phyloP scores from a whole-genome alignment of 2,797 vertebrate genomes.

The Danio jaintianensis region DNA sequence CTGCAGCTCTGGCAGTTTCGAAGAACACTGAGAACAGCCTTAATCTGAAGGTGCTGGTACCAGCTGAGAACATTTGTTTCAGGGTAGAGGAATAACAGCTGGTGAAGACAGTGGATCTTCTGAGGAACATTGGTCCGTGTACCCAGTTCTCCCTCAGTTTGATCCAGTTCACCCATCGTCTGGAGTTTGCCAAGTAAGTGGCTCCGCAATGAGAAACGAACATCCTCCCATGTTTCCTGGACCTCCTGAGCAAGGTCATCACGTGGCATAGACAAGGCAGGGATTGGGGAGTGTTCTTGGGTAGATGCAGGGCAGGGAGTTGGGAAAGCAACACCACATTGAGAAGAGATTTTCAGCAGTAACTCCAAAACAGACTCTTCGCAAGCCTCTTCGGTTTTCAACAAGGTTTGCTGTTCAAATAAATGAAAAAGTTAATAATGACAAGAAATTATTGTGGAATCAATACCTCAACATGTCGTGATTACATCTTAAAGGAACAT shows the following conservation, averaged over 20 bases:
- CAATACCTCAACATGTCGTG: not conserved
- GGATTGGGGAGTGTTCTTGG: constrained; percentile 57
- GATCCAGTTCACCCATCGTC: constrained; percentile 71
- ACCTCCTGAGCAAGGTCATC: constrained; percentile 83
- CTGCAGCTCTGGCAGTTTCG: constrained; percentile 75
- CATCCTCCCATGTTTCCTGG: constrained; percentile 87
- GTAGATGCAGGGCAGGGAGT: constrained; percentile 73
- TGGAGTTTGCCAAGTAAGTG: constrained; percentile 85
- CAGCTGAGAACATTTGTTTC: constrained; percentile 85
- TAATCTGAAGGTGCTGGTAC: constrained; percentile 86
- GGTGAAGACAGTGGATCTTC: constrained; percentile 82
- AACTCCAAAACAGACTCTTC: constrained; percentile 87
- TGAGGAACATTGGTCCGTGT: constrained; percentile 69
- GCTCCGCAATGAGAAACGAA: constrained; percentile 85
- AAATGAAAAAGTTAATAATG: not conserved
- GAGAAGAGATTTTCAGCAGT: constrained; percentile 86
- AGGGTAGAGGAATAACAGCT: constrained; percentile 89
- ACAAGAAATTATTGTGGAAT: not conserved
- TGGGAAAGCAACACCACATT: constrained; percentile 86
- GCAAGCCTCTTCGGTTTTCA: constrained; percentile 85
- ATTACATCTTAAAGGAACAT: too few relatives aligned
- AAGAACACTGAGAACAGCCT: constrained; percentile 78
- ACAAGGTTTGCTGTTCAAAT: constrained; percentile 81
- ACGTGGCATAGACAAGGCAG: constrained; percentile 80
- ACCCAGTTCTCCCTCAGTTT: constrained; percentile 47